phyloP scores from a whole-genome alignment of 2,113 vertebrate genomes.

The Zosterops pallidus region DNA sequence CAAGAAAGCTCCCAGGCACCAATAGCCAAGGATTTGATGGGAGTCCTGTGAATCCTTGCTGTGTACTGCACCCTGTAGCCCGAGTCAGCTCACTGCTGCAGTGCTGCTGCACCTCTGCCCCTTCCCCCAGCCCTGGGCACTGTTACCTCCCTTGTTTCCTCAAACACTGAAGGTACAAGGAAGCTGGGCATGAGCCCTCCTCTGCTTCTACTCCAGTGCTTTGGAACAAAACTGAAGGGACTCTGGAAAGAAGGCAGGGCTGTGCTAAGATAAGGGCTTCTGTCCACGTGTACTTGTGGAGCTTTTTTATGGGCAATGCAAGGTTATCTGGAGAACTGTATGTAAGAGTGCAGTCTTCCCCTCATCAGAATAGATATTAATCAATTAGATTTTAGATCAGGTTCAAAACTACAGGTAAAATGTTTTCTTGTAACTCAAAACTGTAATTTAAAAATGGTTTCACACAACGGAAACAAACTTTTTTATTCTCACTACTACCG shows the following conservation, averaged over 20 bases:
- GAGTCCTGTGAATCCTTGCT: neutral
- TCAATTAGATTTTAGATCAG: neutral
- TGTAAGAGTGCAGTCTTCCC: neutral
- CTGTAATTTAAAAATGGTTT: neutral
- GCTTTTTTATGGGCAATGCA: fast-evolving
- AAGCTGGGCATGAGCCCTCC: fast-evolving
- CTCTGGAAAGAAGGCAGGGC: neutral
- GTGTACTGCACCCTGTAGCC: neutral
- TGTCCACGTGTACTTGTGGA: neutral
- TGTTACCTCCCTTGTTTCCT: neutral
- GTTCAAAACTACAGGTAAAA: neutral
- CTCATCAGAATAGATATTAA: neutral
- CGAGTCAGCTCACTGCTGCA: neutral
- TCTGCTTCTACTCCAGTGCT: neutral
- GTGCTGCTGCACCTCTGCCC: neutral
- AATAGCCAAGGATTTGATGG: fast-evolving
- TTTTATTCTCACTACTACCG: neutral
- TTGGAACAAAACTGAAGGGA: neutral
- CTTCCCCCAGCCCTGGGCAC: neutral
- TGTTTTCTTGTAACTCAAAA: neutral
- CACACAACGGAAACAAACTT: neutral
- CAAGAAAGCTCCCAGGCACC: neutral
- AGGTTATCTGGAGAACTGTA: neutral
- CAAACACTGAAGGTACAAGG: neutral
- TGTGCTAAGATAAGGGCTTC: neutral